Conservation (phyloP, 2,888 invertebrate genomes). For the Anoplius nigerrimus region DNA sequence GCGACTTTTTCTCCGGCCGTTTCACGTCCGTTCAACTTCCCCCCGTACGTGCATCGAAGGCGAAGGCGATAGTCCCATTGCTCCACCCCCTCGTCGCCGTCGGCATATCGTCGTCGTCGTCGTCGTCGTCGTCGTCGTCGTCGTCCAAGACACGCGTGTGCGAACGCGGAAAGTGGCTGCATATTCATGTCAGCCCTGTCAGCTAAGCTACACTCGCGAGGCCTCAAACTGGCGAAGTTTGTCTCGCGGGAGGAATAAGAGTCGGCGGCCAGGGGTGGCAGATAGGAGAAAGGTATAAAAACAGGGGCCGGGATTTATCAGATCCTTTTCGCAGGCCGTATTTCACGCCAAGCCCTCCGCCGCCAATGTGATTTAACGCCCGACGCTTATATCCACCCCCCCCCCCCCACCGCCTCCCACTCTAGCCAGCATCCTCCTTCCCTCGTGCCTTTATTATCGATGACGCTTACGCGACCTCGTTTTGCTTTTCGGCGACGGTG, state of each 20-base stretch:
- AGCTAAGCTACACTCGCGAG: no score
- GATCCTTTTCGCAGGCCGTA: conserved; percentile 19
- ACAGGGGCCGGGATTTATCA: conserved; percentile 35
- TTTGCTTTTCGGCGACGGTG: no score
- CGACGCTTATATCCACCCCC: conserved; percentile 27
- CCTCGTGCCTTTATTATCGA: neutral
- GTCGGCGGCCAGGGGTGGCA: neutral
- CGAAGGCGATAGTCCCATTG: conserved; percentile 26
- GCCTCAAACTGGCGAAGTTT: neutral
- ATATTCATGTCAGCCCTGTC: conserved; percentile 46
- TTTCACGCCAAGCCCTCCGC: conserved; percentile 18
- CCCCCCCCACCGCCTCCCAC: no score
- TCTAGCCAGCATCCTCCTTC: conserved; percentile 20
- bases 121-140: conserved; percentile 32
- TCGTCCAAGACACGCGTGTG: conserved; percentile 20
- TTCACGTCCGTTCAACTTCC: neutral
- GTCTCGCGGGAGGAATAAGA: neutral
- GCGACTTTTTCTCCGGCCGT: neutral
- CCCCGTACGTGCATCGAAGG: conserved; percentile 7
- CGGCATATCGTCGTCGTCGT: conserved; percentile 21
- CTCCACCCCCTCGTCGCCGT: no score
- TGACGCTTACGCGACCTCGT: no score
- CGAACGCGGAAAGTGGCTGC: conserved; percentile 35
- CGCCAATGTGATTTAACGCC: conserved; percentile 33
- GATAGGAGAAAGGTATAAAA: conserved; percentile 4